Base-by-base conservation (phyloP, 2,113 vertebrate genomes). In the Corvus hawaiiensis region DNA sequence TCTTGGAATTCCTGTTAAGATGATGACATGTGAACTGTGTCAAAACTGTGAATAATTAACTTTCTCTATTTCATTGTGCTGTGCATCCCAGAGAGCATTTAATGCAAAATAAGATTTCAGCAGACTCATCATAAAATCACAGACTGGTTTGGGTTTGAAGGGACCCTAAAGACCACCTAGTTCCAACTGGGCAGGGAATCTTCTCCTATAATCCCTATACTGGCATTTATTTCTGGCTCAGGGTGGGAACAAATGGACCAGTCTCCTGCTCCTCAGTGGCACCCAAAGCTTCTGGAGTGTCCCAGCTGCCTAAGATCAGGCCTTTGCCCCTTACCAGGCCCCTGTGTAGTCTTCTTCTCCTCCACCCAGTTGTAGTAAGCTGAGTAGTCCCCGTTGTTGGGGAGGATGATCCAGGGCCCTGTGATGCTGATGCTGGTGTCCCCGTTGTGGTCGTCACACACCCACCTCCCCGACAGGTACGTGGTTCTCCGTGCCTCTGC, bases 391-490 rank as follows among this genome's bases (percentile, higher is more conserved):
- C 99, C 99, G 0, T 99, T 99, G 97, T 99, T 99, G 3, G 99
- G 99, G 46, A 99, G 98, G 32, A 98, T 98, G 59, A 99, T 99
- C 90, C 98, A 98, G 12, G 99, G 98, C 14, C 99, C 99, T 1
- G 99, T 98, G 94, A 99, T 99, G 96, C 99, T 98, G 93, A 99
- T 99, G 98, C 99, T 99, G 93, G 99, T 99, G 96, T 99, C 99
- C 28, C 99, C 99, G 0, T 99, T 99, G 95, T 99, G 99, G 61
- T 99, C 99, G 1, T 99, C 99, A 89, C 99, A 99, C 97, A 99
- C 99, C 99, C 99, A 99, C 84, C 99, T 98, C 32, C 99, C 99
- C 0, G 99, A 99, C 86, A 99, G 98, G 95, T 99, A 99, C 1
- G 99, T 99, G 39, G 99, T 99, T 88, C 99, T 97, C 16, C 99